A percentile compares a stretch with the other conserved stretches of the same genome.
Conservation (phyloP, 2,797 vertebrate genomes). For the Martes flavigula region DNA sequence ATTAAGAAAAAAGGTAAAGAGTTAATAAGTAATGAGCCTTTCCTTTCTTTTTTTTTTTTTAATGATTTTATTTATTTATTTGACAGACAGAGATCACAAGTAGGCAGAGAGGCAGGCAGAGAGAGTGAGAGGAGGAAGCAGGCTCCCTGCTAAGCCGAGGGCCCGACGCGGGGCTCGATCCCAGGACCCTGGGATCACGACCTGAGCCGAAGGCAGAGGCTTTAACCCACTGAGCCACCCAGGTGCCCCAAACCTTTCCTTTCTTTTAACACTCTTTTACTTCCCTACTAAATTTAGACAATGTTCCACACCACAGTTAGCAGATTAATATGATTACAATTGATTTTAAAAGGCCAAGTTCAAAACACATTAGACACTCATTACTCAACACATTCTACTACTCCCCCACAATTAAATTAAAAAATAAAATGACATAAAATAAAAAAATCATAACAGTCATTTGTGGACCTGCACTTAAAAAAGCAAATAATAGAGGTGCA, state of each 20-base stretch:
- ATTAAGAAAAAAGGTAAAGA: constrained; percentile 3
- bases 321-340: neutral
- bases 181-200: no score
- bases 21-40: neutral
- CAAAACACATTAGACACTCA: neutral
- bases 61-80: no score
- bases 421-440: neutral
- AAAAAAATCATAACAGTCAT: neutral
- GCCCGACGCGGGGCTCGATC: no score
- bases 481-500: neutral
- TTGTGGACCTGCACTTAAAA: neutral
- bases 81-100: no score
- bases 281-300: constrained; percentile 14
- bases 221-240: no score
- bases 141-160: no score
- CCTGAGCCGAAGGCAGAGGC: no score
- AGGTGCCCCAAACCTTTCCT: no score
- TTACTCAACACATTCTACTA: neutral
- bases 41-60: neutral
- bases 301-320: neutral
- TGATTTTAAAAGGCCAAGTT: constrained; percentile 17
- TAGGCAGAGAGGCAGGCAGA: no score
- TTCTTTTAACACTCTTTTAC: constrained; percentile 4
- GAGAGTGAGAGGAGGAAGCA: no score
- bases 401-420: neutral